Conservation (phyloP, 2,888 invertebrate genomes). For the Sesia bembeciformis region DNA sequence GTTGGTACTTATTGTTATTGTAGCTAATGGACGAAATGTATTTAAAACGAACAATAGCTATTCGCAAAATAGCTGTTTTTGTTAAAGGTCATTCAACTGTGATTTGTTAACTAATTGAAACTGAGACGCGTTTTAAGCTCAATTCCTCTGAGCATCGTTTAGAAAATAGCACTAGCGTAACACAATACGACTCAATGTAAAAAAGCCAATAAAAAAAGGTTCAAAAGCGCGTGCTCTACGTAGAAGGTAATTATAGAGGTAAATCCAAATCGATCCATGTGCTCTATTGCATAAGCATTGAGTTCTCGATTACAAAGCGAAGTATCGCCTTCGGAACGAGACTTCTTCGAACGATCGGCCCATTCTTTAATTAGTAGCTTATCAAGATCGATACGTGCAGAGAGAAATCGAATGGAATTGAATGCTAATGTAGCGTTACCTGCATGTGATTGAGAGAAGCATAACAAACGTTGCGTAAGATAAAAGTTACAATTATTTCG, state of each 20-base stretch:
- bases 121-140: no score
- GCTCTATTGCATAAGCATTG: constrained; percentile 54
- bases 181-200: constrained; percentile 26
- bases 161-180: constrained; percentile 14
- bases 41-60: no score
- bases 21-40: no score
- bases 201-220: constrained; percentile 34
- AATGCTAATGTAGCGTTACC: constrained; percentile 36
- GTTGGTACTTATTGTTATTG: no score
- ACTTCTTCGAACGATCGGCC: constrained; percentile 34
- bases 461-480: no score
- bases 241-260: constrained; percentile 56
- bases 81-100: no score
- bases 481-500: no score
- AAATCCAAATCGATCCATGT: constrained; percentile 61
- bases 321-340: constrained; percentile 36
- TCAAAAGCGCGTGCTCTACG: constrained; percentile 44
- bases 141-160: neutral
- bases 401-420: constrained; percentile 44
- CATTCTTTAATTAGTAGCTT: constrained; percentile 54
- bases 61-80: no score
- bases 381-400: constrained; percentile 49
- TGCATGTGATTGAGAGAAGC: neutral
- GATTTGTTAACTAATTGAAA: no score
- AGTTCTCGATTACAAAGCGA: constrained; percentile 51